These are phyloP conservation scores for Branchellion lobata DNA, from an alignment of 2,888 invertebrate species.

Conservation along the genomic window DNA sequence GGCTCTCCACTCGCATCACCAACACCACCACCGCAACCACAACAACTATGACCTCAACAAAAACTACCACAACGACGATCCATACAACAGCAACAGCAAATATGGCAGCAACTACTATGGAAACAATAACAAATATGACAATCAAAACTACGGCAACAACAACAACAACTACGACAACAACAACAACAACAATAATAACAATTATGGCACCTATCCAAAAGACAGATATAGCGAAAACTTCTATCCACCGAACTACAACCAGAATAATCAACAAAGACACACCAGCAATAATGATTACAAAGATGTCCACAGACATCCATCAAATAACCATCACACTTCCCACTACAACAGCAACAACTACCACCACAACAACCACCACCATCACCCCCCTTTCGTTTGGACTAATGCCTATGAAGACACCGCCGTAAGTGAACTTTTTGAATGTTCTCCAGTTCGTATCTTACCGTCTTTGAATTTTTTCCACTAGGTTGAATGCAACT, in stretches of 20 bases:
- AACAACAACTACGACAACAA: too few relatives aligned
- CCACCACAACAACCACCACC: not conserved
- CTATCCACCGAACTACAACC: too few relatives aligned
- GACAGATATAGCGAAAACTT: too few relatives aligned
- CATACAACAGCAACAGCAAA: not conserved
- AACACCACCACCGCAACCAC: constrained; percentile 16
- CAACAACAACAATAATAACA: too few relatives aligned
- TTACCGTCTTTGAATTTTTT: too few relatives aligned
- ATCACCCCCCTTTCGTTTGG: constrained; percentile 72
- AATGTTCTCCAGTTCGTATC: too few relatives aligned
- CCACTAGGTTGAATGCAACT: too few relatives aligned
- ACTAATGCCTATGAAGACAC: constrained; percentile 89
- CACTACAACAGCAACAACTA: not conserved
- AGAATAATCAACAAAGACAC: too few relatives aligned
- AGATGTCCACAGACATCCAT: not conserved
- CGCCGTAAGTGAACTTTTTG: constrained; percentile 68
- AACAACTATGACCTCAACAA: not conserved
- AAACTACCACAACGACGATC: not conserved
- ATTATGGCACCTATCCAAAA: too few relatives aligned
- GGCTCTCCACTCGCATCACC: constrained; percentile 75
- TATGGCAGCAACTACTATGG: too few relatives aligned
- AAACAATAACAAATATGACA: too few relatives aligned
- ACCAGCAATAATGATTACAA: not conserved
- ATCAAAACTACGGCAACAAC: too few relatives aligned
- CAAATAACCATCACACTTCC: not conserved